Base-by-base conservation (phyloP, 1,140 invertebrate species). In the Drosophila santomea region DNA sequence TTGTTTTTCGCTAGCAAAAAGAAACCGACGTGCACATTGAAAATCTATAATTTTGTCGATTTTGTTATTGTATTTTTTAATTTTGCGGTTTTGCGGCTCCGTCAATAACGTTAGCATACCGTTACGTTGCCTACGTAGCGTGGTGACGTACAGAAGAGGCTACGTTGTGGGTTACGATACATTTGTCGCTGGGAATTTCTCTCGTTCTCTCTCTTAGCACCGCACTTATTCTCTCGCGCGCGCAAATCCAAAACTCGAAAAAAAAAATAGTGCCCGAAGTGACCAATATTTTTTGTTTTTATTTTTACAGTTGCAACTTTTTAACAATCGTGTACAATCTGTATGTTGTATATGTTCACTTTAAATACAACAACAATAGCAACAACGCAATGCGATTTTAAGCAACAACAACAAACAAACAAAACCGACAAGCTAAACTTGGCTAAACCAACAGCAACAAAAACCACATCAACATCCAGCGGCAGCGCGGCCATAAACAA, bases 241-340 rank as follows among this genome's bases (percentile, higher is more conserved):
- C 64, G 59, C 28, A 35, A 45, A 62, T 47, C 3, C 0, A 47
- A 47, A 58, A 28, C 32, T 48, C 35, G 32, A 32, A 2, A 7
- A 25, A n/a, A 36, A 67, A 43, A 12, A 55, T 55, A 55, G 66
- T 64, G 60, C 56, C 55, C 28, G 14, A 66, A 62, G 15, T 74
- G 14, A 11, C 8, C 8, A 11, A 45, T 48, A 32, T 48, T 51
- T 66, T 58, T 66, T 60, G 63, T 66, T 83, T 83, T 78, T 73
- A 68, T 68, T 51, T 76, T 64, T 61, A 51, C 60, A 82, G 80
- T 83, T 83, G 63, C 75, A 71, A 54, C 23, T 48, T 54, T 50
- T 72, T 68, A 67, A 76, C 63, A 83, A 47, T 81, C 75, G 78
- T 81, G 80, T 78, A 58, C 63, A 83, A 74, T 83, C 60, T 77